These are phyloP conservation scores for Xylota segnis DNA, from an alignment of 2,888 invertebrate genomes.

Conservation along the genomic window DNA sequence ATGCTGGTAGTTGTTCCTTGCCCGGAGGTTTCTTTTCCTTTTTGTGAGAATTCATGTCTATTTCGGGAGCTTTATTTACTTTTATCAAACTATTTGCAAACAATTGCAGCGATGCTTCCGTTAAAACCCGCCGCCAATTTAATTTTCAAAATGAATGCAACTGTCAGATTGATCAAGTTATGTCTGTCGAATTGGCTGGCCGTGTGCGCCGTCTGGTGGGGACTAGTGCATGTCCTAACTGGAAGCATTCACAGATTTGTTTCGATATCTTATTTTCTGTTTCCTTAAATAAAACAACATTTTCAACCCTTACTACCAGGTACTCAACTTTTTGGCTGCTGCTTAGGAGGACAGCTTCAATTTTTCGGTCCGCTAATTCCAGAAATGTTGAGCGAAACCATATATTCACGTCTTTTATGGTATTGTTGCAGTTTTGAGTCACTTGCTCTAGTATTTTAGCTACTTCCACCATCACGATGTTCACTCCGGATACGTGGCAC, in stretches of 20 bases:
- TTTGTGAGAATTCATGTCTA: conserved; percentile 74
- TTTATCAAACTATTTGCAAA: background rate
- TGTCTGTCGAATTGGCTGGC: background rate
- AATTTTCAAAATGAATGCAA: conserved; percentile 40
- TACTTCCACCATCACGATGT: too few relatives aligned
- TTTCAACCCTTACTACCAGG: too few relatives aligned
- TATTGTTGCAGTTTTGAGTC: too few relatives aligned
- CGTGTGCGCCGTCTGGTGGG: background rate
- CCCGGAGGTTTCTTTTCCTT: conserved; percentile 80
- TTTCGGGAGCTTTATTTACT: background rate
- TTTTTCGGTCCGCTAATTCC: too few relatives aligned
- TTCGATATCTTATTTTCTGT: too few relatives aligned
- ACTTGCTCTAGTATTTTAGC: too few relatives aligned
- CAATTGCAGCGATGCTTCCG: background rate
- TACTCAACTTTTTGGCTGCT: too few relatives aligned
- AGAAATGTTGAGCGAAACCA: too few relatives aligned
- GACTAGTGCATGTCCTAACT: background rate
- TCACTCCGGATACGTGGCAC: too few relatives aligned
- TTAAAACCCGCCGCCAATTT: conserved; percentile 42
- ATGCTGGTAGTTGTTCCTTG: conserved; percentile 79
- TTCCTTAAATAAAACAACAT: too few relatives aligned
- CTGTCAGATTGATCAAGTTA: conserved; percentile 22
- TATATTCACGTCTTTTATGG: too few relatives aligned
- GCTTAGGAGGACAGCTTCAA: too few relatives aligned
- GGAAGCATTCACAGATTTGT: background rate